A percentile compares a stretch with the other conserved stretches of the same genome.
Conservation (phyloP, 2,888 invertebrate genomes). For the Drosophila antonietae region DNA sequence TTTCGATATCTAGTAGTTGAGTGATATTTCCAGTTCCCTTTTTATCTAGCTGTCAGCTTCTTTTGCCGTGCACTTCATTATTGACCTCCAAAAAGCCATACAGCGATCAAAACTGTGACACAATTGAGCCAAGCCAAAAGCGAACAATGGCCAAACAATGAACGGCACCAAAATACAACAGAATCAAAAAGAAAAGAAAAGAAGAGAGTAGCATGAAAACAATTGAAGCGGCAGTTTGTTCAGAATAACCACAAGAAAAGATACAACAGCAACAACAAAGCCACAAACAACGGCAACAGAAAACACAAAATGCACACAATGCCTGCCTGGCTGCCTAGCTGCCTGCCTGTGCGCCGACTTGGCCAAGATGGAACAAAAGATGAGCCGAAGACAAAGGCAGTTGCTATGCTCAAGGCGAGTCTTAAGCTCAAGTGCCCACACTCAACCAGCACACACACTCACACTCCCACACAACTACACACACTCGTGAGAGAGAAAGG, state of each 20-base stretch:
- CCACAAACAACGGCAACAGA: constrained; percentile 45
- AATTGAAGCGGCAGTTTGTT: constrained; percentile 57
- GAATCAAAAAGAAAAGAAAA: constrained; percentile 24
- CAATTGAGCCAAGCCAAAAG: constrained; percentile 57
- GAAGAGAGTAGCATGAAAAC: constrained; percentile 22
- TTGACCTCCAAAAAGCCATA: constrained; percentile 58
- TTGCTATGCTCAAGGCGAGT: constrained; percentile 67
- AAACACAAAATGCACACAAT: constrained; percentile 63
- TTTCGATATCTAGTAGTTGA: neutral
- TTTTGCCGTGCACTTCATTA: constrained; percentile 53
- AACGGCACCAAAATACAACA: constrained; percentile 26
- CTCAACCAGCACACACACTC: constrained; percentile 30
- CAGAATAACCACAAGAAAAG: constrained; percentile 50
- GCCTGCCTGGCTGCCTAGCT: constrained; percentile 26
- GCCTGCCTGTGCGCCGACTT: constrained; percentile 25
- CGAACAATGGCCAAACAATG: constrained; percentile 52
- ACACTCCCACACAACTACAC: constrained; percentile 12
- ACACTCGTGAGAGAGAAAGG: constrained; percentile 54
- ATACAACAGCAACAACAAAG: constrained; percentile 48
- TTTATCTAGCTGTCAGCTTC: constrained; percentile 4
- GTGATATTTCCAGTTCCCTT: neutral
- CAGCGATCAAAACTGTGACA: constrained; percentile 59
- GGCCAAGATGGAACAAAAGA: constrained; percentile 67
- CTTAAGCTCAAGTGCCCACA: constrained; percentile 62
- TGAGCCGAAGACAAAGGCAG: constrained; percentile 73